A percentile compares a stretch with the other conserved stretches of the same genome.
These are phyloP conservation scores for Stichopus chloronotus DNA, from an alignment of 35 echinoderm and acorn worm genomes.

Conservation along the genomic window DNA sequence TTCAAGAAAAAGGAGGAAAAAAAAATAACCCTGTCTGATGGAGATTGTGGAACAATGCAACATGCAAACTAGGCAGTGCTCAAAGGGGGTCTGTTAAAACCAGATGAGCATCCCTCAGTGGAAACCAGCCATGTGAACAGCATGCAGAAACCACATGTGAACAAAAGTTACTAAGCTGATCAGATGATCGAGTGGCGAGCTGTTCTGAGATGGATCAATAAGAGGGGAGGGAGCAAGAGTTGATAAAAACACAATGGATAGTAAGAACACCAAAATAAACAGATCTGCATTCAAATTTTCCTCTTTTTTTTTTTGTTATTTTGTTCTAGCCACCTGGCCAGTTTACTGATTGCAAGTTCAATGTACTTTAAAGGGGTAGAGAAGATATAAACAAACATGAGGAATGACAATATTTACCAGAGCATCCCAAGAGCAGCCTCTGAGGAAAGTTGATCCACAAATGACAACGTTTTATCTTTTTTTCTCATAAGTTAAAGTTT, in stretches of 20 bases:
- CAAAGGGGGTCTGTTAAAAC: constrained; percentile 19
- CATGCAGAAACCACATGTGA: constrained; percentile 27
- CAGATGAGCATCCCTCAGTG: not conserved
- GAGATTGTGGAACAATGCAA: constrained; percentile 24
- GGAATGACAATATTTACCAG: too few species aligned
- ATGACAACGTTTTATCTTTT: too few species aligned
- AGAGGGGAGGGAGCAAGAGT: not conserved
- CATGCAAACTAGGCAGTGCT: not conserved
- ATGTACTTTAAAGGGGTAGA: too few species aligned
- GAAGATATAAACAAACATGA: too few species aligned
- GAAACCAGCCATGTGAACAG: constrained; percentile 26
- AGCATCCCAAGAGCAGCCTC: too few species aligned
- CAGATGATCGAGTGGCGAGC: not conserved
- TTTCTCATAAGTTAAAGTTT: too few species aligned
- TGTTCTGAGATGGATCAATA: not conserved
- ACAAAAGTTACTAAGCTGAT: not conserved
- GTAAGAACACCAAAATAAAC: too few species aligned
- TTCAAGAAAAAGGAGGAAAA: not conserved
- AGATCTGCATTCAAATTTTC: too few species aligned
- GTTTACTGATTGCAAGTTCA: too few species aligned
- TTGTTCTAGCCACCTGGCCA: too few species aligned
- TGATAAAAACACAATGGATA: not conserved
- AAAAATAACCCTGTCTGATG: not conserved
- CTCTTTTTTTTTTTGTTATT: too few species aligned
- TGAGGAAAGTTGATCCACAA: too few species aligned